A percentile compares a stretch with the other conserved stretches of the same genome.
Evolutionary conservation across 1,140 invertebrate species (phyloP).

Genomic region (Phortica variegata): DNA sequence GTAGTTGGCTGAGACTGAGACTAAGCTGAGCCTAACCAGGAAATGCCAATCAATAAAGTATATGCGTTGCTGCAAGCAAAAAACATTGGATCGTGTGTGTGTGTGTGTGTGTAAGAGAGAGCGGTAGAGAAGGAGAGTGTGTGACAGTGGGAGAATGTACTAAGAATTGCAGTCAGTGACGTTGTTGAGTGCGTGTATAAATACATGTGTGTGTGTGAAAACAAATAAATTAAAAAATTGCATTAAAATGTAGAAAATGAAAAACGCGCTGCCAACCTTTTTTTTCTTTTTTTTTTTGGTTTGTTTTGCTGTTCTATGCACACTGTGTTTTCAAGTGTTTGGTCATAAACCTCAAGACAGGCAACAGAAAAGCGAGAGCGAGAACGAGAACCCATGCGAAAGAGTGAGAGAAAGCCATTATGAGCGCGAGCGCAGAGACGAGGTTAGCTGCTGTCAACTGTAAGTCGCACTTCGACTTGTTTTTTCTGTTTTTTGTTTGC

Average conservation of each 20-base stretch:
- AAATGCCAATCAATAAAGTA: slow-evolving; percentile 54
- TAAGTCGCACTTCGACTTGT: no score
- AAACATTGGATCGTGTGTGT: not conserved
- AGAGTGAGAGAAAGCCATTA: no score
- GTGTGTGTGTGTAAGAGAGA: not conserved
- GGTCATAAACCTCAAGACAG: no score
- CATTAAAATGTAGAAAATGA: slow-evolving; percentile 55
- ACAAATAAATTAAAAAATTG: slow-evolving; percentile 54
- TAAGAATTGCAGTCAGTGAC: not conserved
- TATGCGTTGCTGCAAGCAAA: slow-evolving; percentile 29
- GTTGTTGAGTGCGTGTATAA: not conserved
- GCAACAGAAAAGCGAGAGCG: no score
- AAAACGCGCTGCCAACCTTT: no score
- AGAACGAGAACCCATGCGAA: no score
- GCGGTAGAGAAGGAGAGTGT: slow-evolving; percentile 11
- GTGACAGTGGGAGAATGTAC: slow-evolving; percentile 9
- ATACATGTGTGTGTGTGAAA: slow-evolving; percentile 23
- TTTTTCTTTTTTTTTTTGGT: no score
- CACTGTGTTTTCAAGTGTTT: no score
- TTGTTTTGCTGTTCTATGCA: no score
- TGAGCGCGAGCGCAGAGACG: no score
- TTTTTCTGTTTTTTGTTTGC: no score
- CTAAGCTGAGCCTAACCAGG: slow-evolving; percentile 48
- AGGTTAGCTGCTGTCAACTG: no score
- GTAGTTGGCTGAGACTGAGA: slow-evolving; percentile 6